Base-by-base conservation (phyloP, 2,888 invertebrate genomes). In the Mongoloraphidia duomilia region DNA sequence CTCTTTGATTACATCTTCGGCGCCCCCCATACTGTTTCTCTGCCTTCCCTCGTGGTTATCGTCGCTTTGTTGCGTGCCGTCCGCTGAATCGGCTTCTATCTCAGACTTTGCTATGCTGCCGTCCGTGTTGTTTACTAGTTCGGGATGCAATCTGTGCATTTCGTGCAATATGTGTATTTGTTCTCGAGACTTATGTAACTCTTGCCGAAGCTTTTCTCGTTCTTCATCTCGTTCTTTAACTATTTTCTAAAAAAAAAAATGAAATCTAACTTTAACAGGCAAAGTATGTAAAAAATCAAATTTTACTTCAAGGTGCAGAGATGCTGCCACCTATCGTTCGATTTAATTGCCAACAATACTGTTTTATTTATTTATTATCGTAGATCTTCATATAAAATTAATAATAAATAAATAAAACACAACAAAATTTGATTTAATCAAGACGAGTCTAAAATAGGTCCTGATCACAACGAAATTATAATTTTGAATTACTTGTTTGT, bases 171-270 rank as follows among this genome's bases (percentile, higher is more conserved):
- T 77, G 62, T 82, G 82, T 52, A 83, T 68, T 60, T 81, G 79
- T 64, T 87, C 86, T 57, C 83, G 74, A 54, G 80, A 76, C 61
- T 77, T 75, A 59, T 82, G 78, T 59, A 85, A 68, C 63, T 87
- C 86, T 56, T 78, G 77, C 38, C 85, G 74, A 59, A 86, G 67
- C 58, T 77, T 73, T 60, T 83, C 83, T 50, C 82, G 72, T 63
- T 87, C 87, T 60, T 83, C 82, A 63, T 86, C 86, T 57, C 80
- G 73, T 59, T 81, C 79, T 65, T 80, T 82, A 52, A 85, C 76
- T 60, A 83, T 76, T 65, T 79, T 80, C 86, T 87, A 61, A 46
- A 42, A 52, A 52, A 49, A 49, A 39, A 50, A 49, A 45, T 33
- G 50, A 41, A 33, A 46, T 46, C 41, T 41, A 43, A 44, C 17